Evolutionary conservation across 2,888 invertebrate species (phyloP).

Genomic region (Urechis unicinctus): DNA sequence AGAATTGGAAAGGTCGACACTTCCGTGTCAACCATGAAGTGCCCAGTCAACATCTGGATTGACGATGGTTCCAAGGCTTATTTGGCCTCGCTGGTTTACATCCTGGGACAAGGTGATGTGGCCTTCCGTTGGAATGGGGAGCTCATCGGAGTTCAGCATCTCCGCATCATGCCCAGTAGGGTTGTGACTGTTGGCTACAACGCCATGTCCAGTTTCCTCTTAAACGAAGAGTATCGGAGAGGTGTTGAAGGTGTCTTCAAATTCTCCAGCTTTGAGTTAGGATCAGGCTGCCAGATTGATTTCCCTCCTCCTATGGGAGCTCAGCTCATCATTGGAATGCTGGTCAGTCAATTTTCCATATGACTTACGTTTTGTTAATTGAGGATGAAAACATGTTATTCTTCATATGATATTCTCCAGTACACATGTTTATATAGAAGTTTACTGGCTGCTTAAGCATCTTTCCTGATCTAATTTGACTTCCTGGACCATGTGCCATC

Average conservation of each 20-base stretch:
- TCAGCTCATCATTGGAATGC: constrained; percentile 26
- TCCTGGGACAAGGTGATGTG: constrained; percentile 29
- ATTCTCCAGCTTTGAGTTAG: constrained; percentile 30
- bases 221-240: constrained; percentile 17
- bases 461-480: too few species aligned
- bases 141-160: constrained; percentile 28
- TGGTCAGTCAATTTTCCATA: constrained; percentile 22
- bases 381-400: too few species aligned
- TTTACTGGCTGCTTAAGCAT: too few species aligned
- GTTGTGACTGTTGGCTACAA: constrained; percentile 23
- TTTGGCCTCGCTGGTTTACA: constrained; percentile 28
- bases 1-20: constrained; percentile 22
- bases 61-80: constrained; percentile 24
- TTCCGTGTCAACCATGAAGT: constrained; percentile 18
- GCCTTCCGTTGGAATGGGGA: constrained; percentile 30
- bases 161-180: constrained; percentile 31
- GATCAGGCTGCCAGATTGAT: constrained; percentile 23
- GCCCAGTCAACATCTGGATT: constrained; percentile 29
- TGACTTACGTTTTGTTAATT: too few species aligned
- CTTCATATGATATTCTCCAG: too few species aligned
- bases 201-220: constrained; percentile 26
- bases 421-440: too few species aligned
- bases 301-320: constrained; percentile 29
- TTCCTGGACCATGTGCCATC: too few species aligned
- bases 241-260: constrained; percentile 27